Evolutionary conservation across 35 echinoderm and acorn worm genomes (phyloP).

Genomic region (Holothuria glaberrima): DNA sequence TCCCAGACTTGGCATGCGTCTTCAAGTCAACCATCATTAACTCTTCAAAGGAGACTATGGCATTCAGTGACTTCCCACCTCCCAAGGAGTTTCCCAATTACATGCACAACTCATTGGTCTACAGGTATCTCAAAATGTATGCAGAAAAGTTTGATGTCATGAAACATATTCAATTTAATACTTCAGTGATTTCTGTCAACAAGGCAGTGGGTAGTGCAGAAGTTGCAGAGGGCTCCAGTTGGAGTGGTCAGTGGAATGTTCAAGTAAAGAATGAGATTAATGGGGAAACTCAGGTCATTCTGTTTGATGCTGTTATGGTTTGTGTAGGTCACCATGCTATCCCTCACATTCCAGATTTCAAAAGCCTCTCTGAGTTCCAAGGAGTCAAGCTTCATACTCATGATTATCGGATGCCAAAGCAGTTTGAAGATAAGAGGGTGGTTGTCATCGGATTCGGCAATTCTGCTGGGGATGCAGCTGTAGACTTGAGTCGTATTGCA

Average conservation of each 20-base stretch:
- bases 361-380: constrained; percentile 76
- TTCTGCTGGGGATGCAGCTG: constrained; percentile 91
- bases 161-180: constrained; percentile 85
- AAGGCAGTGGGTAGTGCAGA: constrained; percentile 10
- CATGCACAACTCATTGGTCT: constrained; percentile 54
- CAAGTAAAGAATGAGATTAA: constrained; percentile 37
- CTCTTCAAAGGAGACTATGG: constrained; percentile 88
- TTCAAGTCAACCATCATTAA: constrained; percentile 86
- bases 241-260: constrained; percentile 72
- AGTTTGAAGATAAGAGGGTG: constrained; percentile 71
- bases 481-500: constrained; percentile 76
- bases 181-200: constrained; percentile 51
- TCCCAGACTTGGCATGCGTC: constrained; percentile 57
- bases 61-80: constrained; percentile 90
- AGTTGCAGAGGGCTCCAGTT: constrained; percentile 43
- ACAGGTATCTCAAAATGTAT: constrained; percentile 82
- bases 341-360: constrained; percentile 58
- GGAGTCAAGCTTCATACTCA: constrained; percentile 81
- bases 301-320: constrained; percentile 86
- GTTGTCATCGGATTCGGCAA: constrained; percentile 80
- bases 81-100: constrained; percentile 69
- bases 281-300: not conserved
- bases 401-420: constrained; percentile 65
- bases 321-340: constrained; percentile 75
- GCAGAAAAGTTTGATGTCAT: constrained; percentile 73